These are phyloP conservation scores for Heliconius eleuchia DNA, from an alignment of 1,140 invertebrate genomes.

Conservation along the genomic window DNA sequence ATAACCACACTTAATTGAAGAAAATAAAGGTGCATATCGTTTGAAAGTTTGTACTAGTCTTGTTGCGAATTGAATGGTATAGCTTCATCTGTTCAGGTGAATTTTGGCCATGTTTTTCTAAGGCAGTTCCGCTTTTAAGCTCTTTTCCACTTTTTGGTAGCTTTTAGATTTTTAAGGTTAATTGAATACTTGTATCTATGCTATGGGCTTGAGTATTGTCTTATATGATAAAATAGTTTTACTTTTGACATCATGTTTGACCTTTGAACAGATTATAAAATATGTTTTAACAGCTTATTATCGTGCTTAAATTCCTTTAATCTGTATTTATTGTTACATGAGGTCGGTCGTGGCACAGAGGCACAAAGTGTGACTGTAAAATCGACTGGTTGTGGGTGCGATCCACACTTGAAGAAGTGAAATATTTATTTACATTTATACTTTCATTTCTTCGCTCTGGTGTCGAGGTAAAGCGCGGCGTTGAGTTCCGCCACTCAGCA, in stretches of 20 bases:
- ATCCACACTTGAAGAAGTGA: too few species aligned
- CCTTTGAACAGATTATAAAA: background rate
- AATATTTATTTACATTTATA: too few species aligned
- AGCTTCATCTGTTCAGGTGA: conserved; percentile 41
- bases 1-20: background rate
- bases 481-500: too few species aligned
- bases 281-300: too few species aligned
- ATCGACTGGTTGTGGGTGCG: too few species aligned
- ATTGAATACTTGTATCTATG: background rate
- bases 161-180: background rate
- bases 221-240: background rate
- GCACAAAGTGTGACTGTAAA: too few species aligned
- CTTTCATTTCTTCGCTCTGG: too few species aligned
- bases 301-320: too few species aligned
- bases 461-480: too few species aligned
- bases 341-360: too few species aligned
- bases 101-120: conserved; percentile 43
- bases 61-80: conserved; percentile 31
- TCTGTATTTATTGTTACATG: too few species aligned
- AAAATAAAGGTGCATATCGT: background rate
- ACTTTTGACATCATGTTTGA: background rate
- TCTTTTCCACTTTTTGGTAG: background rate
- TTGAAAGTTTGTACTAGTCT: background rate
- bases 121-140: conserved; percentile 25
- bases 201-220: background rate